Evolutionary conservation across 2,797 vertebrate genomes (phyloP).

Genomic region (Trachops cirrhosus): DNA sequence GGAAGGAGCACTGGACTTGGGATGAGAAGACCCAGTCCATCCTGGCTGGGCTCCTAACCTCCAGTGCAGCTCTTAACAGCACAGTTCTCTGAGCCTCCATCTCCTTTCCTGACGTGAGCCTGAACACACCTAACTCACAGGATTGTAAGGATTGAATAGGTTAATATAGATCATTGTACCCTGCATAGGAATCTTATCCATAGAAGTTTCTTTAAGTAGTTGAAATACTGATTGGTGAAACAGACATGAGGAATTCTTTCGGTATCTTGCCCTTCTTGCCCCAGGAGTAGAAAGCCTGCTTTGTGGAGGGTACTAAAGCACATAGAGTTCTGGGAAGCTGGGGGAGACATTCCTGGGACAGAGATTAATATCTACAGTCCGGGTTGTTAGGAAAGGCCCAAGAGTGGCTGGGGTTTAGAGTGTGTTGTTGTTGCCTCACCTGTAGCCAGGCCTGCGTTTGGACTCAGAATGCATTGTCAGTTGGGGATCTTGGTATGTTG

Average conservation of each 20-base stretch:
- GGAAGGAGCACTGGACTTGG: neutral
- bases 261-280: neutral
- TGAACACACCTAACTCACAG: neutral
- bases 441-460: neutral
- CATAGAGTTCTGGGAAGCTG: neutral
- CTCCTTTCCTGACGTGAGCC: neutral
- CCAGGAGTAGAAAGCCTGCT: neutral
- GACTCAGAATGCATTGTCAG: neutral
- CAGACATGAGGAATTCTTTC: neutral
- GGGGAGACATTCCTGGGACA: neutral
- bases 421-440: neutral
- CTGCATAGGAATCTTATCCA: neutral
- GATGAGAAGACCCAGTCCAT: neutral
- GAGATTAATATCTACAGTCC: neutral
- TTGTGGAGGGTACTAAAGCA: neutral
- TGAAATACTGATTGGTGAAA: neutral
- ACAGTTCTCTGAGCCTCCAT: neutral
- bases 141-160: neutral
- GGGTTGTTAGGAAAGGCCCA: neutral
- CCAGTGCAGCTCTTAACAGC: neutral
- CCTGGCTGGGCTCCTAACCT: neutral
- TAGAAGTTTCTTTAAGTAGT: neutral
- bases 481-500: constrained; percentile 2
- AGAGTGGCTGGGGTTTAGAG: neutral
- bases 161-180: neutral